Evolutionary conservation across 2,888 invertebrate genomes (phyloP), one percentile per base, ranked within the genome.

Genomic region (Chloroclysta siterata): DNA sequence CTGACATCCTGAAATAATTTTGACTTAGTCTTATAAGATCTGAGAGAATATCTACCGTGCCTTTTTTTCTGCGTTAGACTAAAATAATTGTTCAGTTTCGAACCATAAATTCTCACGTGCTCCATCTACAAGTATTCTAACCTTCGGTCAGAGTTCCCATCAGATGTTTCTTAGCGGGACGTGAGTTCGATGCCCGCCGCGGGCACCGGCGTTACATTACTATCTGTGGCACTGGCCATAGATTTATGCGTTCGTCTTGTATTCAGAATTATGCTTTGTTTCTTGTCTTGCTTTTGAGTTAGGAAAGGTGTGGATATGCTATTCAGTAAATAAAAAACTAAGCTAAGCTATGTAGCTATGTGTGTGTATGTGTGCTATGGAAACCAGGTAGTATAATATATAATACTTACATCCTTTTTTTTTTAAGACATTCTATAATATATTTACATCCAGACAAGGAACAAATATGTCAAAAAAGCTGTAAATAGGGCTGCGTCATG

Each of bases 211-310:
- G n/a, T 14, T 17, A 13, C 39, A 39, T 36, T 36, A 62, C 69
- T 59, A 64, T 66, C 71, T 68, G 61, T 63, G 75, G 77, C 75
- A 75, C 72, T 61, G 46, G 54, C 36, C 63, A 68, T 72, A 73
- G 82, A 84, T 85, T 85, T 84, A 84, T 85, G 77, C 79, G 77
- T 80, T 78, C 73, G 71, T 72, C 72, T 77, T 72, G 74, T 36
- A 48, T 69, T 71, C 64, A 68, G 74, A 72, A 46, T 46, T 17
- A 46, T 68, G 75, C 73, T 77, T 77, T 77, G 77, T 78, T 81
- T 72, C 76, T 72, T 60, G 55, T 54, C 57, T 63, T 62, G 15
- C 36, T 48, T 50, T 28, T 15, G 59, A 67, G 46, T 3, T 46
- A 61, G n/a, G 58, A 65, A 62, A 22, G 17, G 28, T 14, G 7